Base-by-base conservation (phyloP, 2,888 invertebrate genomes). In the Scaeva pyrastri region DNA sequence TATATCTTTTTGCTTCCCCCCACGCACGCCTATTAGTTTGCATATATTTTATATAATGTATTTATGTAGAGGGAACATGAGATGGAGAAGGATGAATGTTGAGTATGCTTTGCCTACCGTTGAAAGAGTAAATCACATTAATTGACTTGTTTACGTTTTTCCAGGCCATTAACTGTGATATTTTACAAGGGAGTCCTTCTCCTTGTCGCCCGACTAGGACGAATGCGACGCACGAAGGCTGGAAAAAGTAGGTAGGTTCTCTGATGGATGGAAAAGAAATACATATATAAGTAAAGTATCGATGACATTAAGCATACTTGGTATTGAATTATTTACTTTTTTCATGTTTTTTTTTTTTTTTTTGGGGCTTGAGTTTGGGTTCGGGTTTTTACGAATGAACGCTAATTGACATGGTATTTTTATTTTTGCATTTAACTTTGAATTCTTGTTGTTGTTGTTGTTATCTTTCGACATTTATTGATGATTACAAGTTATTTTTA, bases 131-230 rank as follows among this genome's bases (percentile, higher is more conserved):
- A 83, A 83, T 78, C 78, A 83, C 70, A 64, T 83, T 78, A 83
- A 78, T 83, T 83, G 78, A 83, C 78, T 83, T 83, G 83, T 78
- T 83, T 83, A 74, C 83, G 74, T 83, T 76, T 64, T 74, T 55
- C 48, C 68, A 77, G 7, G 16, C 39, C 73, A 43, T 74, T 78
- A 56, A 83, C 19, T 73, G 60, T 73, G 71, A 60, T 70, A 73
- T 31, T 31, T 31, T 70, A 39, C 19, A 48, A 66, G 48, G 31
- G 19, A 66, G 43, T 43, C 12, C 41, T 50, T 39, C 14, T 31
- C 31, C 31, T 7, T 31, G 31, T 31, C 31, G 5, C 31, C 8
- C 58, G 8, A 50, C 12, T 11, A 8, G 14, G 14, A n/a, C n/a
- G n/a, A n/a, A n/a, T n/a, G n/a, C 2, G 11, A 39, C 16, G 14